phyloP scores from a whole-genome alignment of 1,140 invertebrate species.

The Carcinoscorpius rotundicauda region DNA sequence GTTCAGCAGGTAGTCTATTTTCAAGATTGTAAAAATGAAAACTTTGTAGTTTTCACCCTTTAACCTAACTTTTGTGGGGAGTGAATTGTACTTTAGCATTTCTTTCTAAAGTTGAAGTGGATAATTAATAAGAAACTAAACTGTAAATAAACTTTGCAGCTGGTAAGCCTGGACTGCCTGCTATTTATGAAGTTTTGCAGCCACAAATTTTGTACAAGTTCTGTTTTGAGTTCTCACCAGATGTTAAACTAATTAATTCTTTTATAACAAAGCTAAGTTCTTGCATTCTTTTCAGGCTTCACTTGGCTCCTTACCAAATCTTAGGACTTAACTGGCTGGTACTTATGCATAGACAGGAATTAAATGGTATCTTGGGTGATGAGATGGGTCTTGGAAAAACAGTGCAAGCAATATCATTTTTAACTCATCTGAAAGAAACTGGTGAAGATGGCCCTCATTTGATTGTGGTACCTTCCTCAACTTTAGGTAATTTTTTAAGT shows the following conservation, averaged over 20 bases:
- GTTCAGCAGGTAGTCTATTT: too few species aligned
- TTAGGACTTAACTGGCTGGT: conserved; percentile 89
- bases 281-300: conserved; percentile 24
- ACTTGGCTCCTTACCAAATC: conserved; percentile 77
- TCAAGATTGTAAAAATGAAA: too few species aligned
- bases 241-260: not conserved
- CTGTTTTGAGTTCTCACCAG: not conserved
- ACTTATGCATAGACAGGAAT: conserved; percentile 71
- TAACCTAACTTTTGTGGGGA: too few species aligned
- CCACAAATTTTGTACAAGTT: not conserved
- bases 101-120: too few species aligned
- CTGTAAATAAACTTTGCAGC: not conserved
- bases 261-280: not conserved
- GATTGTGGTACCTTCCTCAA: conserved; percentile 83
- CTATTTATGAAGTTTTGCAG: not conserved
- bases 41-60: too few species aligned
- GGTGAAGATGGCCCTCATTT: conserved; percentile 56
- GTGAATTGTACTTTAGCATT: too few species aligned
- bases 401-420: conserved; percentile 63
- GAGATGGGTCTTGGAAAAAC: conserved; percentile 87
- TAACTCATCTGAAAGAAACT: conserved; percentile 71
- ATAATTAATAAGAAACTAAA: too few species aligned
- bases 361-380: conserved; percentile 89
- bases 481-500: conserved; percentile 49
- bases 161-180: not conserved